These are phyloP conservation scores for Dicaeum eximium DNA, from an alignment of 2,113 vertebrate genomes.

Conservation along the genomic window DNA sequence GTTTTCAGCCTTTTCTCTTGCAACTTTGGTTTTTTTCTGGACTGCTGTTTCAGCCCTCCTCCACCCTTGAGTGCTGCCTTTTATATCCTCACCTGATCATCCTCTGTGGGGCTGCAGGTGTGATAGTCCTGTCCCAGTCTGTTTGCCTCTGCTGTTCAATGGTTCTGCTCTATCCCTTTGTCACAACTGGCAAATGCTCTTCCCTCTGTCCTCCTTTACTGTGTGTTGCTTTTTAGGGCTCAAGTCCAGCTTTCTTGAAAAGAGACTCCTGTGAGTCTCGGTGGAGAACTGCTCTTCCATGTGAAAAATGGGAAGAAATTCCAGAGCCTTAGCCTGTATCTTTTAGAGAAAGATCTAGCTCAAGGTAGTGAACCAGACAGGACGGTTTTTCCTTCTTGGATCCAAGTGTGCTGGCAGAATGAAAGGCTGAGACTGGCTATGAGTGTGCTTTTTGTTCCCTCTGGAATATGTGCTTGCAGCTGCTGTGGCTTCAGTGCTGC, in stretches of 20 bases:
- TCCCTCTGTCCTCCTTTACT: not conserved
- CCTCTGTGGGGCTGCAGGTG: not conserved
- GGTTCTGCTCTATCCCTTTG: not conserved
- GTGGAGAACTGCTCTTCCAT: not conserved
- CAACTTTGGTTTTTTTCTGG: not conserved
- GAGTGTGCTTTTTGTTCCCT: not conserved
- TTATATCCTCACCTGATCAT: not conserved
- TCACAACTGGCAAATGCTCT: not conserved
- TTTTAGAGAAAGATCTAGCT: not conserved
- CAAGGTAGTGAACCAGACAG: not conserved
- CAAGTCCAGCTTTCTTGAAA: not conserved
- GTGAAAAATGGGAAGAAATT: not conserved
- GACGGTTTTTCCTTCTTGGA: not conserved
- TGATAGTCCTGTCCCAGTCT: not conserved
- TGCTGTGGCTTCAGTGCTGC: not conserved
- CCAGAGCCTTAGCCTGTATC: not conserved
- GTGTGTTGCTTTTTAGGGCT: not conserved
- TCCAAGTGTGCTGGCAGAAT: not conserved
- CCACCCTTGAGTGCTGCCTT: not conserved
- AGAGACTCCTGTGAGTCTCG: not conserved
- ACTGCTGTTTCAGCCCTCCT: not conserved
- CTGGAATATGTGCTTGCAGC: not conserved
- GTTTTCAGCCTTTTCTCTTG: not conserved
- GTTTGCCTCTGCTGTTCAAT: not conserved
- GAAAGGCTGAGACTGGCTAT: not conserved